These are phyloP conservation scores for Myopa testacea DNA, from an alignment of 2,888 invertebrate genomes.

Conservation along the genomic window DNA sequence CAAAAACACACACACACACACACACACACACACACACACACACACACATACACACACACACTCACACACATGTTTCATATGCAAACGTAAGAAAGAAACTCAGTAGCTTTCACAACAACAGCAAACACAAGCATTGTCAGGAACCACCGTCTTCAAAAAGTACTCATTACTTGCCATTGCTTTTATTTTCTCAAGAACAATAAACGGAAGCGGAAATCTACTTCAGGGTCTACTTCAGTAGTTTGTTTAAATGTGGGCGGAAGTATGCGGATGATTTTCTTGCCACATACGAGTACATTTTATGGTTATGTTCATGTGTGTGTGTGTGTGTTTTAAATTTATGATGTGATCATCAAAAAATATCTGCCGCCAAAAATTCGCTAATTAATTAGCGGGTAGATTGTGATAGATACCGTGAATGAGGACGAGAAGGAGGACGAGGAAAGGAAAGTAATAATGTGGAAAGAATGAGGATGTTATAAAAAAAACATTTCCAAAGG, in stretches of 20 bases:
- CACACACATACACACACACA: too few relatives aligned
- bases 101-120: neutral
- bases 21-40: too few relatives aligned
- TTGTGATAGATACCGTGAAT: neutral
- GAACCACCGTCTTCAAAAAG: neutral
- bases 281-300: neutral
- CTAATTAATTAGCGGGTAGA: slow-evolving; percentile 50
- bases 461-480: neutral
- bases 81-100: too few relatives aligned
- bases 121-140: neutral
- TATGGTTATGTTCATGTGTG: neutral
- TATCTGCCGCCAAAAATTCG: slow-evolving; percentile 51
- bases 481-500: too few relatives aligned
- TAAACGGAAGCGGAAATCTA: slow-evolving; percentile 26
- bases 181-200: slow-evolving; percentile 28
- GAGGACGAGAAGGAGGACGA: neutral
- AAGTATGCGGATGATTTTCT: slow-evolving; percentile 37
- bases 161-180: neutral
- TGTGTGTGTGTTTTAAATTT: slow-evolving; percentile 41
- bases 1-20: too few relatives aligned
- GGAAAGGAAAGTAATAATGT: neutral
- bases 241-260: neutral
- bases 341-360: slow-evolving; percentile 50
- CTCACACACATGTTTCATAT: too few relatives aligned
- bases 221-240: neutral